Base-by-base conservation (phyloP, 2,797 vertebrate genomes). In the Aphelocoma californica region DNA sequence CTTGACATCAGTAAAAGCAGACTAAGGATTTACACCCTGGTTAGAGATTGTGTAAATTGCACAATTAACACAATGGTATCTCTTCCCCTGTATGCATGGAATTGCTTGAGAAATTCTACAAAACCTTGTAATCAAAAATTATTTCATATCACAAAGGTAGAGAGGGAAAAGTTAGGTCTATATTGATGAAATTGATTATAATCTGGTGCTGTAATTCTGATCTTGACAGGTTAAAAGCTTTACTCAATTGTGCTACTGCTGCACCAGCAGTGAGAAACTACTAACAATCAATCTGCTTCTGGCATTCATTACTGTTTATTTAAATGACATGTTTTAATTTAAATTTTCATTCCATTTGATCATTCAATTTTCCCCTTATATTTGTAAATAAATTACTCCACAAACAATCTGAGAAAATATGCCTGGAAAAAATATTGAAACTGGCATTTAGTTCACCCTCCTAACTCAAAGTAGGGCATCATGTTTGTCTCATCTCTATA, bases 181-280 rank as follows among this genome's bases (percentile, higher is more conserved):
- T 77, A 57, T 31, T 61, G 71, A 71, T 71, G 56, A 71, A 92
- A 82, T 45, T 1, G 26, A 82, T 82, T 50, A 36, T 18, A 74
- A 61, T 57, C 64, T 64, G 61, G 58, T 82, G 50, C 61, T 78
- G 61, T 74, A 92, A 74, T 29, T 79, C 73, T 71, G 4, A 47
- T 87, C 58, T 61, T 93, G 86, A 88, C 57, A 90, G 67, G 45
- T 88, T 93, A 94, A 95, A 94, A 93, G 57, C 78, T 94, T 90
- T 78, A 32, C 56, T 93, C 53, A 82, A 9, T 77, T 77, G 56
- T 50, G n/a, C 38, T 60, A 75, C 72, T 67, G 50, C 64, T 67
- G 50, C 47, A 94, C 58, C 53, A 87, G 77, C 67, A 83, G 44
- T 38, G 54, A 86, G 60, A 91, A 96, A 84, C 60, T 85, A 51